phyloP scores from a whole-genome alignment of 2,797 vertebrate genomes.

The Hemitrygon akajei region DNA sequence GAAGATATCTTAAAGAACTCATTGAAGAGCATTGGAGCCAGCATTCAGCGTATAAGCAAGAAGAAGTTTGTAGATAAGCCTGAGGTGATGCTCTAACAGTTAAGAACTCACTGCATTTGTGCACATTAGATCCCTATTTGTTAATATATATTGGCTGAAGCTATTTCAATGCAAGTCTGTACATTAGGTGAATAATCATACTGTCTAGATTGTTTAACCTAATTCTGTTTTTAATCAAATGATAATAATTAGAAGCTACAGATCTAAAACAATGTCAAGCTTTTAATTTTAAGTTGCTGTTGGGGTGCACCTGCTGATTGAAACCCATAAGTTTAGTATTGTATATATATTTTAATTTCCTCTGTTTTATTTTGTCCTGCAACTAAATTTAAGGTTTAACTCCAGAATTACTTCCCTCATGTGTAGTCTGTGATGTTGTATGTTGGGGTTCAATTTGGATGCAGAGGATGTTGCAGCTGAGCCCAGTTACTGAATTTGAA shows the following conservation, averaged over 20 bases:
- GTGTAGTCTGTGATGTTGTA: background rate
- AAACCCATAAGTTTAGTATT: background rate
- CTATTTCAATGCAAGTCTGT: constrained; percentile 26
- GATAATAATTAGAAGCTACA: background rate
- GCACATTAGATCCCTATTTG: background rate
- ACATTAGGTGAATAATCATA: background rate
- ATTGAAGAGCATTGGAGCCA: constrained; percentile 75
- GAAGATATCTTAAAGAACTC: constrained; percentile 83
- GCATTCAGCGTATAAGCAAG: constrained; percentile 78
- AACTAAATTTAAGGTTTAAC: background rate
- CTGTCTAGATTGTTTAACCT: background rate
- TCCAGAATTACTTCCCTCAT: background rate
- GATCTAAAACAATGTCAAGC: background rate
- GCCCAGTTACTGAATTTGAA: background rate
- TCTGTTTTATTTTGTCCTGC: background rate
- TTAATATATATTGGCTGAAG: background rate
- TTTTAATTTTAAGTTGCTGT: background rate
- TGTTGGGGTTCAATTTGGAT: background rate
- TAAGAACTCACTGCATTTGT: background rate
- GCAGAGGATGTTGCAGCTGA: background rate
- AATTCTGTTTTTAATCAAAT: background rate
- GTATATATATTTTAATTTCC: background rate
- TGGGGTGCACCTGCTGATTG: background rate
- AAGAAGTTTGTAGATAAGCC: constrained; percentile 92
- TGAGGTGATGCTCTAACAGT: constrained; percentile 60